Conservation (phyloP, 2,888 invertebrate species). For the Marasmarcha lunaedactyla region DNA sequence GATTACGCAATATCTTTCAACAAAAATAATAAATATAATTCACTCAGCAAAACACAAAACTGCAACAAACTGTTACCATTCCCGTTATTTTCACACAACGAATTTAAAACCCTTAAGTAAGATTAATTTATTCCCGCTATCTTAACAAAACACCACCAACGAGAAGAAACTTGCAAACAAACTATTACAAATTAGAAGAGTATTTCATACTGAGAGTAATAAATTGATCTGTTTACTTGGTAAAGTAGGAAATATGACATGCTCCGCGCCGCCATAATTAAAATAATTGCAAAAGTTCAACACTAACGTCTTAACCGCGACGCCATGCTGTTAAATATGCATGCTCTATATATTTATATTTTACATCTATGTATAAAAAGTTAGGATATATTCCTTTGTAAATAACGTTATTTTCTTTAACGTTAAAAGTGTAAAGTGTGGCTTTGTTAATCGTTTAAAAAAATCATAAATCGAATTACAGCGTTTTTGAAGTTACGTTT, state of each 20-base stretch:
- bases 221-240: constrained; percentile 53
- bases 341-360: constrained; percentile 10
- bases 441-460: too few species aligned
- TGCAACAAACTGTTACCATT: too few species aligned
- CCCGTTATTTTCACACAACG: too few species aligned
- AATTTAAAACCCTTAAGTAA: background rate
- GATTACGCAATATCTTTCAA: too few species aligned
- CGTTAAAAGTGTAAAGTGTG: too few species aligned
- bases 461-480: too few species aligned
- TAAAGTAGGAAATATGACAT: constrained; percentile 62
- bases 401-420: too few species aligned
- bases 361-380: constrained; percentile 23
- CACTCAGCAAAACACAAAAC: too few species aligned
- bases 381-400: too few species aligned
- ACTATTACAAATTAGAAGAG: constrained; percentile 26
- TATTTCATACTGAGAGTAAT: constrained; percentile 37
- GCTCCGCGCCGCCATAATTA: constrained; percentile 54
- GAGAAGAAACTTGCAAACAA: constrained; percentile 19
- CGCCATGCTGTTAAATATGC: too few species aligned
- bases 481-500: too few species aligned
- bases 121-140: background rate
- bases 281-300: constrained; percentile 63
- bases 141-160: background rate
- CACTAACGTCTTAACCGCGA: constrained; percentile 41
- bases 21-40: too few species aligned